A percentile compares a stretch with the other conserved stretches of the same genome.
These are phyloP conservation scores for Rallus crepitans DNA, from an alignment of 2,797 vertebrate species.

Conservation along the genomic window DNA sequence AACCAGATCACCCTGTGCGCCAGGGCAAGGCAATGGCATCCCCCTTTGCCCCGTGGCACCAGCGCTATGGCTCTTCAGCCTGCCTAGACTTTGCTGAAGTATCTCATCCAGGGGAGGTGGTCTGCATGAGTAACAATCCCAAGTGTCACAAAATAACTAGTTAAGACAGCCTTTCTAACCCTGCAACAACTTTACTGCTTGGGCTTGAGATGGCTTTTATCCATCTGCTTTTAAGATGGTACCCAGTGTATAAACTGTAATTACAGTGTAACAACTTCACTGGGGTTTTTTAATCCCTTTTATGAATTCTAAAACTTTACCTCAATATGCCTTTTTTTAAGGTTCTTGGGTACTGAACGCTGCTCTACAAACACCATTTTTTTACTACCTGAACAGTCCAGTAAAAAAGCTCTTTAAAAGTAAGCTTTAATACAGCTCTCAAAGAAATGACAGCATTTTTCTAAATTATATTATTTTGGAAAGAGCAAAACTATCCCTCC, in stretches of 20 bases:
- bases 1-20: too few species aligned
- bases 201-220: neutral
- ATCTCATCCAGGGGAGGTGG: neutral
- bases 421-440: neutral
- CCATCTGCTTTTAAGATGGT: neutral
- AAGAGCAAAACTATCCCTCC: neutral
- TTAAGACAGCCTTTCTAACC: neutral
- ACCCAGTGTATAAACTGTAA: neutral
- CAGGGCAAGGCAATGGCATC: too few species aligned
- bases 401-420: neutral
- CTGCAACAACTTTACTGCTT: neutral
- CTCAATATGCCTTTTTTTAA: neutral
- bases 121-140: too few species aligned
- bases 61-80: neutral
- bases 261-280: neutral
- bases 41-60: neutral
- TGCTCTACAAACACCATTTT: neutral
- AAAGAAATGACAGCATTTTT: neutral
- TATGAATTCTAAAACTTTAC: neutral
- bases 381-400: neutral
- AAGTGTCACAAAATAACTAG: neutral
- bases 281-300: neutral
- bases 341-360: neutral
- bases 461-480: neutral
- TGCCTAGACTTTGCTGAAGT: neutral